Base-by-base conservation (phyloP, 2,888 invertebrate genomes). In the Leptinotarsa haldemani region DNA sequence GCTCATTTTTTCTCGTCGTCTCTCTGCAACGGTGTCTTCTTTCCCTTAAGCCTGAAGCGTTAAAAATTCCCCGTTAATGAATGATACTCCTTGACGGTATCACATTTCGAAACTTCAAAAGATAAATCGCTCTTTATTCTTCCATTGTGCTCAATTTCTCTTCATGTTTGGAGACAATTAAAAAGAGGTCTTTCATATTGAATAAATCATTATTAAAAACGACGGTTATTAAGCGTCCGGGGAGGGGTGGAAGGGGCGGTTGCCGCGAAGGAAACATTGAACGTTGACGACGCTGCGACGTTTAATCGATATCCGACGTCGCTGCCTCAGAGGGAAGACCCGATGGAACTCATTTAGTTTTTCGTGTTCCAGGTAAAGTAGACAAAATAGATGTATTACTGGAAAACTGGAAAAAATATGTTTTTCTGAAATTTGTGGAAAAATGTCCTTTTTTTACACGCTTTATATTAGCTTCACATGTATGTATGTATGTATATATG, bases 241-340 rank as follows among this genome's bases (percentile, higher is more conserved):
- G 20, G 18, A 4, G 56, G 56, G 20, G 56, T 20, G 50, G 13
- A 48, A 16, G 16, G 3, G 16, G 16, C 48, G 48, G 16, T 16
- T 50, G n/a, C 65, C 47, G 73, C 69, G 65, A 73, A 73, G 64
- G 69, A 73, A 73, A 73, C 69, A 65, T 73, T 69, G 61, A 22
- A 52, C 18, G 22, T 22, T 56, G 12, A 56, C 69, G 69, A 70
- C 22, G 73, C 66, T 18, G 50, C 52, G 73, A 73, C 73, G 70
- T 69, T 70, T 73, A 73, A 73, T 73, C 73, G 63, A 73, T 73
- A 73, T 56, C 66, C 13, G 56, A 20, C 12, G 56, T 15, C 56
- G 50, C 50, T 5, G 50, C 69, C 48, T 53, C 56, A 58, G 58
- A 68, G 61, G 65, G 69, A 52, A 52, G 22, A 25, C 47, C 3